A percentile compares a stretch with the other conserved stretches of the same genome.
Conservation (phyloP, 2,888 invertebrate species). For the Nomada hirtipes region DNA sequence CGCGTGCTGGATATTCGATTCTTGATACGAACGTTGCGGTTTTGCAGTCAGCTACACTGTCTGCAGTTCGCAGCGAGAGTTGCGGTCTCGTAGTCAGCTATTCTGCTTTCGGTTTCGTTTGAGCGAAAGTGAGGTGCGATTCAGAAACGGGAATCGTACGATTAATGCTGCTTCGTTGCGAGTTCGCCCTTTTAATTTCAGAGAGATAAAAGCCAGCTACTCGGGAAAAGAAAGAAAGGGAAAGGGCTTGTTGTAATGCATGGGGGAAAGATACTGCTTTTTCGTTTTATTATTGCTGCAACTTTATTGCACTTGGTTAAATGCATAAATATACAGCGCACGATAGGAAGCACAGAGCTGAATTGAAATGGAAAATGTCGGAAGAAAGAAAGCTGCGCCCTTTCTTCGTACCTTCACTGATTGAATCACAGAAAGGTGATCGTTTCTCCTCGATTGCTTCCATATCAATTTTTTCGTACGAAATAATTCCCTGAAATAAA, state of each 20-base stretch:
- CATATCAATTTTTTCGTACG: too few relatives aligned
- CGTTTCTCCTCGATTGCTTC: too few relatives aligned
- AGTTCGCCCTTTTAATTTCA: neutral
- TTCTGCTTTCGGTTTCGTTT: constrained; percentile 21
- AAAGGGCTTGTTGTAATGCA: neutral
- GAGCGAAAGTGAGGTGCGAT: neutral
- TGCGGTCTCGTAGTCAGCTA: constrained; percentile 18
- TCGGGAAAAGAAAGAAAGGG: neutral
- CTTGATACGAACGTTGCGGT: constrained; percentile 9
- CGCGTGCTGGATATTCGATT: neutral
- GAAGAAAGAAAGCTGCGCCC: too few relatives aligned
- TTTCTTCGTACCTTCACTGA: too few relatives aligned
- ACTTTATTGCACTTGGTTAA: too few relatives aligned
- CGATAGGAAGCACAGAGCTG: neutral
- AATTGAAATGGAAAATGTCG: neutral
- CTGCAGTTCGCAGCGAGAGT: constrained; percentile 7
- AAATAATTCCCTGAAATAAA: too few relatives aligned
- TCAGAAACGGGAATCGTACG: neutral
- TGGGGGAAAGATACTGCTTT: neutral
- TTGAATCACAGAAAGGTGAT: too few relatives aligned
- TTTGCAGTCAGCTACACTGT: constrained; percentile 15
- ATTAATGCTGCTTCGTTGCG: neutral
- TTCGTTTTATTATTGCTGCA: too few relatives aligned
- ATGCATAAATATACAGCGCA: too few relatives aligned
- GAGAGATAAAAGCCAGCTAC: neutral